Base-by-base conservation (phyloP, 2,888 invertebrate species). In the Cepaea hortensis region DNA sequence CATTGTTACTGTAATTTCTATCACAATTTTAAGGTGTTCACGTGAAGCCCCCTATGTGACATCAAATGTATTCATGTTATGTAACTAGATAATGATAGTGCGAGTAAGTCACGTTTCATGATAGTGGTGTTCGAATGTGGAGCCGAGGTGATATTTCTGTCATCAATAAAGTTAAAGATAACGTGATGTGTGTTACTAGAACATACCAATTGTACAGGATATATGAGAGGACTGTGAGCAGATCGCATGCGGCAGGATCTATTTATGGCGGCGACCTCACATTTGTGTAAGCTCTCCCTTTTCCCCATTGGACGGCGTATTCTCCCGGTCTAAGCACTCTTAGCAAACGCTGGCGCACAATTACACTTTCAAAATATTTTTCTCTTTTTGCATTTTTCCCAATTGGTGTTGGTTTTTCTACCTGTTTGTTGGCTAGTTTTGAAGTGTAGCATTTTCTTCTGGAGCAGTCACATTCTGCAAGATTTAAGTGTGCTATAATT, bases 231-330 rank as follows among this genome's bases (percentile, higher is more conserved):
- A 79, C 77, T 4, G 61, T 4, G n/a, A 48, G 61, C 77, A 61
- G 55, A n/a, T 61, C 77, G 77, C 77, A 61, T 5, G 61, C 77
- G 23, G 61, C 77, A n/a, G 23, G 13, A 13, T 20, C 77, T 79
- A 61, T 79, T 61, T 79, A 79, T 79, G 61, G 77, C 77, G 7
- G n/a, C n/a, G 77, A 79, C 61, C 77, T 79, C 77, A 79, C 77
- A n/a, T 61, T 7, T 61, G 77, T 61, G n/a, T 61, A 23, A 4
- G 9, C 77, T 23, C 77, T 46, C n/a, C 48, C 15, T 35, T 73
- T 13, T 61, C 77, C 61, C 55, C 15, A 9, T 61, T 79, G 77
- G 61, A 79, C 55, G 50, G 61, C 61, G 61, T 23, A 61, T 79
- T n/a, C n/a, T 79, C 77, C n/a, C 9, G 50, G 61, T 79, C 55